Percentiles rank a stretch among this genome's conserved stretches.
Conservation (phyloP, 2,888 invertebrate genomes). For the Heteropelma amictum region DNA sequence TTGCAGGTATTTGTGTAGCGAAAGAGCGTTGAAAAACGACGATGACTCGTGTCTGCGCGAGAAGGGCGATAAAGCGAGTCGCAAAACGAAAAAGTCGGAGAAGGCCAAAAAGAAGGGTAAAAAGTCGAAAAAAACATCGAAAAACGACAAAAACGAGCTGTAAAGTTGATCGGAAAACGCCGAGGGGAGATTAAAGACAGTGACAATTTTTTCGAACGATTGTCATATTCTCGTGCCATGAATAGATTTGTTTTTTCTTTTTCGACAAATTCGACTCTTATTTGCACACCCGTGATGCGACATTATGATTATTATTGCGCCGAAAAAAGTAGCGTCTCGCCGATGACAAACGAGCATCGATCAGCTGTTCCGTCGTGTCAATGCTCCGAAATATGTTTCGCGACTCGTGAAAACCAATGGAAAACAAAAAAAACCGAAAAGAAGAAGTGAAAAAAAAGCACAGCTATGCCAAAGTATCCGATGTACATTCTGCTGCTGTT, state of each 20-base stretch:
- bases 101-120: constrained; percentile 12
- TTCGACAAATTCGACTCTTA: constrained; percentile 48
- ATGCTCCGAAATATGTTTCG: background rate
- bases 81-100: constrained; percentile 62
- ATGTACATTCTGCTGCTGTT: constrained; percentile 58
- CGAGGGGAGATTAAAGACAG: background rate
- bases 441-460: constrained; percentile 8
- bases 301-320: too few species aligned
- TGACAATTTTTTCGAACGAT: too few species aligned
- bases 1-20: constrained; percentile 86
- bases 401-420: background rate
- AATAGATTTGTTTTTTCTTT: too few species aligned
- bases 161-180: constrained; percentile 44
- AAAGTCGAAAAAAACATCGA: constrained; percentile 37
- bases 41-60: constrained; percentile 86
- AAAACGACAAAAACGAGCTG: constrained; percentile 61
- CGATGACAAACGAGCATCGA: constrained; percentile 38
- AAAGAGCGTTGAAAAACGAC: constrained; percentile 84
- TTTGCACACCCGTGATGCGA: constrained; percentile 19
- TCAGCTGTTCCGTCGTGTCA: background rate
- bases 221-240: too few species aligned
- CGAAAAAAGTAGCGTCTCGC: too few species aligned
- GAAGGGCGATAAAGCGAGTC: constrained; percentile 69
- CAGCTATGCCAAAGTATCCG: constrained; percentile 62
- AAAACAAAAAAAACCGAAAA: background rate